Base-by-base conservation (phyloP, 2,797 vertebrate species). In the Sebastiscus albofasciatus region DNA sequence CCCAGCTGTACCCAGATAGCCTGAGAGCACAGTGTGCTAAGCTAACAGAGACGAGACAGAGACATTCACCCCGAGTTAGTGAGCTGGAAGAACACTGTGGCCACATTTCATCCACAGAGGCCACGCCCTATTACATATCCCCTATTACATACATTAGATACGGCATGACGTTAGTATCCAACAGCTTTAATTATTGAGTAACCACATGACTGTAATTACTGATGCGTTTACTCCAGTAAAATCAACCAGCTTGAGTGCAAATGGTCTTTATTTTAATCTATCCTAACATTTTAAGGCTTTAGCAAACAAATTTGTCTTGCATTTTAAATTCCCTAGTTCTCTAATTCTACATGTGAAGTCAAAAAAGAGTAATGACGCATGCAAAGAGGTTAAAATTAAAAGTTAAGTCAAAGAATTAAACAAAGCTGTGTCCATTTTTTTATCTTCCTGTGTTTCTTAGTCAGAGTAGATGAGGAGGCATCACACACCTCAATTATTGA, bases 1-100 rank as follows among this genome's bases (percentile, higher is more conserved):
- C 75, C 86, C 91, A 93, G 90, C 91, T 93, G 88, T 89, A 91
- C 86, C 86, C 89, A 90, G 87, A 91, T 90, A 87, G 87, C 90
- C 86, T 78, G 73, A 89, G 86, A 91, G 83, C 85, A 91, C 80
- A 82, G 77, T 61, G 85, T 75, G 88, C 92, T 88, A 89, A 89
- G 87, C 86, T 90, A 91, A 93, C 88, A 81, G 88, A 89, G 81
- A 88, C 39, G 18, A 81, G 82, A 85, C 87, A 76, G 78, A 87
- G 76, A 84, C 77, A 68, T 89, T 86, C 86, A 80, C 72, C 84
- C 87, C 7, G 87, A 88, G 83, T 86, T 71, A 80, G 75, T 82
- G 87, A 89, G 73, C 77, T 86, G 87, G 80, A 85, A 82, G 89
- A 81, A 83, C 74, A 80, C 55, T 29, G 70, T 42, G 70, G 79